Percentiles rank a stretch among this genome's conserved stretches.
Evolutionary conservation across 2,797 vertebrate genomes (phyloP).

Genomic region (Sebastiscus tertius): DNA sequence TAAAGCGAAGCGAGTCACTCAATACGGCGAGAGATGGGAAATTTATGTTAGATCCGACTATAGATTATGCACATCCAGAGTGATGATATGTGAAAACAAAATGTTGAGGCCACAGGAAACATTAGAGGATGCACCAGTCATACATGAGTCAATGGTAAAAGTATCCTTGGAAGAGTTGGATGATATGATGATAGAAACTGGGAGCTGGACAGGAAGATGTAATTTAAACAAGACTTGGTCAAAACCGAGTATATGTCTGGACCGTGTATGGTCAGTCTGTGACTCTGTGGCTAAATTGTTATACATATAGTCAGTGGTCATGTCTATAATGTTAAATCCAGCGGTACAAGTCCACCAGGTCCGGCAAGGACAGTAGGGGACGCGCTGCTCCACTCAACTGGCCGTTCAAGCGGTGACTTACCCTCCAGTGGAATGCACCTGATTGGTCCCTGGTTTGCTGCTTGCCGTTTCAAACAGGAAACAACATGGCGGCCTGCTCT

Average conservation of each 20-base stretch:
- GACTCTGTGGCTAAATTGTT: too few relatives aligned
- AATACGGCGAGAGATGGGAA: slow-evolving; percentile 13
- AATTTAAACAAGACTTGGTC: neutral
- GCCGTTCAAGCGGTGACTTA: accelerated
- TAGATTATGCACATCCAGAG: slow-evolving; percentile 26
- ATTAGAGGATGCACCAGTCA: slow-evolving; percentile 19
- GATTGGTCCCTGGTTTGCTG: neutral
- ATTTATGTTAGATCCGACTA: slow-evolving; percentile 19
- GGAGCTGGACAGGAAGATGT: neutral
- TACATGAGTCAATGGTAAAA: slow-evolving; percentile 31
- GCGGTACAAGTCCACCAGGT: too few relatives aligned
- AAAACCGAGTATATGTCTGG: too few relatives aligned
- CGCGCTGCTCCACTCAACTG: too few relatives aligned
- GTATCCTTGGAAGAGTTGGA: slow-evolving; percentile 8
- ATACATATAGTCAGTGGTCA: too few relatives aligned
- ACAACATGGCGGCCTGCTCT: too few relatives aligned
- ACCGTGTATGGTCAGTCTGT: too few relatives aligned
- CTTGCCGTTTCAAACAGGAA: too few relatives aligned
- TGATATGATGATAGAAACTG: slow-evolving; percentile 3
- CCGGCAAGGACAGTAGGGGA: too few relatives aligned
- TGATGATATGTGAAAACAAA: slow-evolving; percentile 36
- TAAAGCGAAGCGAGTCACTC: slow-evolving; percentile 43
- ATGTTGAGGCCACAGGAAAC: slow-evolving; percentile 29
- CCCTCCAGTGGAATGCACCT: too few relatives aligned
- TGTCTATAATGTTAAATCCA: too few relatives aligned